Base-by-base conservation (phyloP, 2,113 vertebrate genomes). In the Peucedramus taeniatus region DNA sequence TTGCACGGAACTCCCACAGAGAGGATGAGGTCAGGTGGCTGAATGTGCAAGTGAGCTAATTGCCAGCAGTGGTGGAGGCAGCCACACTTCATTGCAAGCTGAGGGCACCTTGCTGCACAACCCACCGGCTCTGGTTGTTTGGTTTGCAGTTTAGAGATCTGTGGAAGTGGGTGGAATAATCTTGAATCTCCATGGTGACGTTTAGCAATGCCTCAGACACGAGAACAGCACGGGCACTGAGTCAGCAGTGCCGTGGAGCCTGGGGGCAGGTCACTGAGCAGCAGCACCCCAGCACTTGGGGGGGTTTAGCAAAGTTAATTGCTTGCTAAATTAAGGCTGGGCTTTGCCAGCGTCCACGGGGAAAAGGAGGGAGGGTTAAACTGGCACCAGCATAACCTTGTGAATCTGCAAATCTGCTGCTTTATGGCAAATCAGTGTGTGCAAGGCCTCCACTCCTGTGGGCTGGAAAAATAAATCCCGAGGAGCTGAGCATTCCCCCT, bases 81-180 rank as follows among this genome's bases (percentile, higher is more conserved):
- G 39, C 72, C 63, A 3, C 17, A 3, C 42, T 28, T 31, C 50
- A 1, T 59, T 60, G 72, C 76, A 57, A 90, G 70, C 87, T 85
- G 87, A 47, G 66, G 50, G 47, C 7, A 31, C 80, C 53, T 3
- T 23, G 53, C 74, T 90, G 92, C 75, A 65, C 49, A 93, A 30
- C 57, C 57, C 61, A 21, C 44, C 11, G 71, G 85, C 94, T 87
- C 16, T 5, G 7, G 15, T 39, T 44, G 93, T 81, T 96, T 75
- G 87, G 56, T 88, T 93, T 79, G 90, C 1, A 31, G 60, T 77
- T 77, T 83, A 4, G 70, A 85, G 90, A 71, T 33, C 49, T 78
- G 28, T 33, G 9, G 71, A 65, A 88, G 95, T 92, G 95, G 95
- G 94, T 70, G 96, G 94, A 93, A 96, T 93, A 71, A 82, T 92